Base-by-base conservation (phyloP, 2,888 invertebrate genomes). In the Drosophila infuscata region DNA sequence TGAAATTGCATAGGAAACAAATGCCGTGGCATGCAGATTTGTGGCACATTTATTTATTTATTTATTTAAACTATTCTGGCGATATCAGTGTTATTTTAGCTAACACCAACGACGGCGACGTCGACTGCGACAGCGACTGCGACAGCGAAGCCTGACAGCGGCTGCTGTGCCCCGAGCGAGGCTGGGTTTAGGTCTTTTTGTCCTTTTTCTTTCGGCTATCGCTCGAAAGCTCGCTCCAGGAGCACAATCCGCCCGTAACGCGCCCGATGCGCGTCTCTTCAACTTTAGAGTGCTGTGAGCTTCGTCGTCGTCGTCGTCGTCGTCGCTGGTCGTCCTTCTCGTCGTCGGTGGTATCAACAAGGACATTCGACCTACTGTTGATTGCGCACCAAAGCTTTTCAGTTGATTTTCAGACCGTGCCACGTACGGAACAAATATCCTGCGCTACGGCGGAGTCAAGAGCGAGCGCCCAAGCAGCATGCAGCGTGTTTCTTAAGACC, bases 351-450 rank as follows among this genome's bases (percentile, higher is more conserved):
- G 82, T 89, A 89, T 88, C 86, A 88, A 77, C 83, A 89, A 88
- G 90, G 86, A 88, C 90, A 85, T 90, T 83, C 86, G 88, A 88
- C 86, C 90, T 87, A 90, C 86, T 87, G 86, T 87, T 87, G 86
- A 90, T 87, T 87, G 88, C 70, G 76, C 62, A 71, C 70, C 78
- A 77, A 90, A 87, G 86, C 86, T 88, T 88, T 84, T 87, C 86
- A 87, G 90, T 87, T 88, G 81, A 90, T 82, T 88, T 88, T 81
- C 81, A 90, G 86, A 81, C 90, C 81, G 88, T 85, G 86, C 83
- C 81, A 90, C 81, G 88, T 77, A 82, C 86, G 81, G 90, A 74
- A 89, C 83, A 70, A 64, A 61, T 71, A 67, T 71, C 70, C 79
- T 63, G 64, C 65, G 54, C 57, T 64, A 25, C 67, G 56, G 64